phyloP scores from a whole-genome alignment of 2,113 vertebrate genomes.

The Mormoops blainvillei region DNA sequence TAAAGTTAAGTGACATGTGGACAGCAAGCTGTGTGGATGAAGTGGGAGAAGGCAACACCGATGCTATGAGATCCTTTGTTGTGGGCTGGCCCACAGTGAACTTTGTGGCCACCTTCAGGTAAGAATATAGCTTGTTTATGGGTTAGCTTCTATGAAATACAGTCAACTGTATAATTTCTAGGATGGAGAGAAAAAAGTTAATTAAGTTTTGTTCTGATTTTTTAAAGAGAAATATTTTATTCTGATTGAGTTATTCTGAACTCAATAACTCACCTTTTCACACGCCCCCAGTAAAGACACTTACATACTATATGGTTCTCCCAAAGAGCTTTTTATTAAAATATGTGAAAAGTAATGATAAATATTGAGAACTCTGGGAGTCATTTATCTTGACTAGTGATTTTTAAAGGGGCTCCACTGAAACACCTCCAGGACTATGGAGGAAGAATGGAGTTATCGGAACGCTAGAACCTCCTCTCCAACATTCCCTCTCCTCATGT shows the following conservation, averaged over 20 bases:
- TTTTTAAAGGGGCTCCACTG: not conserved
- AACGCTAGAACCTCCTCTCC: not conserved
- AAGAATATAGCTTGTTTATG: slow-evolving; percentile 22
- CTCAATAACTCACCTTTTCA: not conserved
- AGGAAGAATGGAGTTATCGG: not conserved
- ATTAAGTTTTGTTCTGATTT: not conserved
- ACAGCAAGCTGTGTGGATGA: slow-evolving; percentile 91
- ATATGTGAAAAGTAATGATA: not conserved
- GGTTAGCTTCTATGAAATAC: not conserved
- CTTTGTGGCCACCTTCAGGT: slow-evolving; percentile 96
- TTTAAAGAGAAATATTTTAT: not conserved
- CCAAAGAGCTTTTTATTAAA: not conserved
- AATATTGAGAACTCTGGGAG: not conserved
- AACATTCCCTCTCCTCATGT: not conserved
- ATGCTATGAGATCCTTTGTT: slow-evolving; percentile 87
- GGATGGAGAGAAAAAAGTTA: not conserved
- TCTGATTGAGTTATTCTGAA: not conserved
- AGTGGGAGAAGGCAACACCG: slow-evolving; percentile 92
- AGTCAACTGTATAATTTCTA: not conserved
- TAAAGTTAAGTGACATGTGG: slow-evolving; percentile 89
- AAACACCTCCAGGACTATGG: not conserved
- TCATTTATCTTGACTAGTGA: not conserved
- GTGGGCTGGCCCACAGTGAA: slow-evolving; percentile 96
- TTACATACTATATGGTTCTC: not conserved
- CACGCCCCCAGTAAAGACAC: not conserved